Evolutionary conservation across 2,888 invertebrate species (phyloP), one percentile per base, ranked within the genome.

Genomic region (Petrolisthes manimaculis): DNA sequence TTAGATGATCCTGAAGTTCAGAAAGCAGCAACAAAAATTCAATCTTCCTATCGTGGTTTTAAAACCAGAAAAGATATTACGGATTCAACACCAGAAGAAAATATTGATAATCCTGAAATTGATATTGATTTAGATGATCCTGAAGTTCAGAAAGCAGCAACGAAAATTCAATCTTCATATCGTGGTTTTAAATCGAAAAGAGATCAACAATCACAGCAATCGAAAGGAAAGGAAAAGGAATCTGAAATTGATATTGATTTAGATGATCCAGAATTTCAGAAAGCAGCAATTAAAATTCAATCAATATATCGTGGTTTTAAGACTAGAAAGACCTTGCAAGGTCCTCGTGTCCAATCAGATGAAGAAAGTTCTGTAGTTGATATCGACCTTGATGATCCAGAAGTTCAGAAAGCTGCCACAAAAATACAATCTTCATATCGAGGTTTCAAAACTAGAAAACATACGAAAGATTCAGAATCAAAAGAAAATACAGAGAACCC

Each of bases 91-190:
- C n/a, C n/a, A 71, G 71, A 71, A 6, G 21, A 71, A n/a, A 71
- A 71, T 18, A 21, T 71, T 71, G 71, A 71, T n/a, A 21, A n/a
- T 6, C n/a, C 71, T 61, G 82, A 61, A 9, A 82, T 82, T n/a
- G 55, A 79, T 61, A 82, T 82, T 37, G 82, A 82, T 56, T 61
- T 82, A 67, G n/a, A 56, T 21, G 82, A 82, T 12, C 82, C 82
- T n/a, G 67, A 82, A 3, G 67, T 67, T 21, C 61, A 82, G 37
- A 82, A 54, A 55, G 83, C 83, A 53, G 83, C 55, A 5, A 54
- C 55, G 0, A 75, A 14, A 21, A 55, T 55, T 51, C 74, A 84
- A 54, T 83, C 83, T n/a, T 83, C 53, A 3, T 71, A 67, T 18
- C 69, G 82, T 21, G 82, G 82, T 56, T 82, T 82, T 24, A 55